phyloP scores from a whole-genome alignment of 2,113 vertebrate genomes.

The Pampusana beccarii region DNA sequence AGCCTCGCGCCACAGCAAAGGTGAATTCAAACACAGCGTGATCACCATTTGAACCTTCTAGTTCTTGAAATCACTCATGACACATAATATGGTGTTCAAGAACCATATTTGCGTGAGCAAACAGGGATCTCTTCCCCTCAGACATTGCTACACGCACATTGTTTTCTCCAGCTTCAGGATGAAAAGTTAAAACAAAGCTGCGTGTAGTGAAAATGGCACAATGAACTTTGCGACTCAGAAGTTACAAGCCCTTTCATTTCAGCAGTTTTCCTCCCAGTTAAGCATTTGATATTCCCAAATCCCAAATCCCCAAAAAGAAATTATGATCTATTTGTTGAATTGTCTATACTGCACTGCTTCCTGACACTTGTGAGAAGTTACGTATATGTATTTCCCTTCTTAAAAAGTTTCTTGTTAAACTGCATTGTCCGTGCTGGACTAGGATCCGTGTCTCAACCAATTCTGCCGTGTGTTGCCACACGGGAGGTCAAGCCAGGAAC shows the following conservation, averaged over 20 bases:
- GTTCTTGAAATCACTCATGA: background rate
- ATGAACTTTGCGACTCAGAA: background rate
- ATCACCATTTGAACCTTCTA: background rate
- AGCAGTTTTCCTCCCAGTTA: background rate
- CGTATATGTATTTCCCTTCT: background rate
- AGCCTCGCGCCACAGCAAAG: background rate
- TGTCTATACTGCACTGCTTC: fast-evolving
- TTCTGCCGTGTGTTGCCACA: background rate
- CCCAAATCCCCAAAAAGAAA: background rate
- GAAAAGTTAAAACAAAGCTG: background rate
- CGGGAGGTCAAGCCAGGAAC: background rate
- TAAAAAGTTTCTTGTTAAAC: background rate
- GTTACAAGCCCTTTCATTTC: background rate
- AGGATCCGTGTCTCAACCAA: background rate
- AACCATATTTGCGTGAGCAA: background rate
- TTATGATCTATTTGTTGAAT: background rate
- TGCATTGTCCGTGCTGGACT: background rate
- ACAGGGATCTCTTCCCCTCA: background rate
- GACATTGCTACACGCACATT: background rate
- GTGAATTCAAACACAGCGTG: background rate
- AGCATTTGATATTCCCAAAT: background rate
- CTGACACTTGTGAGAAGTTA: background rate
- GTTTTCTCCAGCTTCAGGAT: background rate
- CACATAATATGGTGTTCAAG: background rate
- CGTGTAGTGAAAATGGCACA: background rate